These are phyloP conservation scores for Cliona cf. orientalis DNA, from an alignment of 37 sponge, comb jelly and placozoan genomes.

Conservation along the genomic window DNA sequence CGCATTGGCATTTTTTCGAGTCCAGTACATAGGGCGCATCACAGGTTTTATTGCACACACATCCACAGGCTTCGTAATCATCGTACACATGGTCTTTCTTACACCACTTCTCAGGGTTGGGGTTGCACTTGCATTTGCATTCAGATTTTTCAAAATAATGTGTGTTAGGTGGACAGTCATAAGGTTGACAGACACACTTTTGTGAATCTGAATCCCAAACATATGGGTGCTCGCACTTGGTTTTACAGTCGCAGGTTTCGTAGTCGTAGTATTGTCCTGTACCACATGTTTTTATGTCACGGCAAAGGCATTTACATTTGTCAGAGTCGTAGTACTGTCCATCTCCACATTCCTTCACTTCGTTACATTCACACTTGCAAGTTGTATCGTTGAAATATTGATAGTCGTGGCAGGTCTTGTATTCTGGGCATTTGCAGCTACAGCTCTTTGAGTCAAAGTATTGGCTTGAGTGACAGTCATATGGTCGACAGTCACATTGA, in stretches of 20 bases:
- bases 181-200: no score
- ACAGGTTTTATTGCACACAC: conserved; percentile 32
- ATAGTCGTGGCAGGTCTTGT: neutral
- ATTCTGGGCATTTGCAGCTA: conserved; percentile 17
- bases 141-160: no score
- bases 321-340: neutral
- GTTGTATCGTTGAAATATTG: neutral
- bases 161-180: no score
- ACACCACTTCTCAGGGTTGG: no score
- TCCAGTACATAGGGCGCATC: neutral
- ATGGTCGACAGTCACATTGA: conserved; percentile 31
- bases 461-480: conserved; percentile 5
- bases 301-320: conserved; percentile 28
- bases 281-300: neutral
- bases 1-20: neutral
- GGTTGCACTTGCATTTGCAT: no score
- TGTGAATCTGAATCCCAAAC: no score
- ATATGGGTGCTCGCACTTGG: no score
- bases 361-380: conserved; percentile 3
- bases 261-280: conserved; percentile 2
- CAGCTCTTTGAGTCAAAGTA: neutral
- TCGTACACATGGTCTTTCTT: no score
- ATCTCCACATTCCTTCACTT: neutral
- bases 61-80: no score
- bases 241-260: conserved; percentile 35